Conservation (phyloP, 1,140 invertebrate species). For the Bradysia coprophila region DNA sequence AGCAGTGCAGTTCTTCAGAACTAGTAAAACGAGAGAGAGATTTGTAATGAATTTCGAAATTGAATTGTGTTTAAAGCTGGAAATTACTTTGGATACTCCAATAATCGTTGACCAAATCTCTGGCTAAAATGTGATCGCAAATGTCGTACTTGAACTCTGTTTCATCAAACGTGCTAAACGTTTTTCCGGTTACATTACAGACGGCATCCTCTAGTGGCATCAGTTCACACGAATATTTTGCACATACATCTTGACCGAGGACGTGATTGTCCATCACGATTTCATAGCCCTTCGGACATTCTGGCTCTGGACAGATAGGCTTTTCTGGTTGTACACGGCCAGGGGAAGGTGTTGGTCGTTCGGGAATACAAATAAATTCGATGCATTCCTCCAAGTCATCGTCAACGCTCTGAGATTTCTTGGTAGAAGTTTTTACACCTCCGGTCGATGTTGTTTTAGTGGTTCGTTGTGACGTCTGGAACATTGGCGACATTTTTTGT, state of each 20-base stretch:
- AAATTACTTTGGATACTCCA: slow-evolving; percentile 47
- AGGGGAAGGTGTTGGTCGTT: slow-evolving; percentile 15
- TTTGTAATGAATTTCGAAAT: no score
- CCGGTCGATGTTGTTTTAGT: not conserved
- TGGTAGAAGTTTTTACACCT: no score
- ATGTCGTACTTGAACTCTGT: slow-evolving; percentile 56
- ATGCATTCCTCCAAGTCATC: slow-evolving; percentile 20
- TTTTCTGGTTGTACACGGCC: slow-evolving; percentile 5
- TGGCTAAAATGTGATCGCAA: slow-evolving; percentile 56
- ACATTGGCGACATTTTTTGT: not conserved
- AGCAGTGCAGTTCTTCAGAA: slow-evolving; percentile 39
- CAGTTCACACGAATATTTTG: slow-evolving; percentile 35
- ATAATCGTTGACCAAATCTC: slow-evolving; percentile 37
- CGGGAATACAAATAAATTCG: slow-evolving; percentile 31
- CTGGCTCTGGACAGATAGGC: slow-evolving; percentile 28
- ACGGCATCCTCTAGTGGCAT: slow-evolving; percentile 34
- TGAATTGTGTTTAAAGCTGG: no score
- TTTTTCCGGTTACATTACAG: slow-evolving; percentile 56
- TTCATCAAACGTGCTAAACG: slow-evolving; percentile 61
- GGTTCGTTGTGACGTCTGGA: not conserved
- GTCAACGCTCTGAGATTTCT: not conserved
- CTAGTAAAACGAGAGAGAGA: slow-evolving; percentile 27
- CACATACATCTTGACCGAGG: slow-evolving; percentile 22
- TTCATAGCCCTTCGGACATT: slow-evolving; percentile 35
- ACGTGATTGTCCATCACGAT: slow-evolving; percentile 20